A percentile compares a stretch with the other conserved stretches of the same genome.
These are phyloP conservation scores for Erebia palarica DNA, from an alignment of 2,888 invertebrate genomes.

Conservation along the genomic window DNA sequence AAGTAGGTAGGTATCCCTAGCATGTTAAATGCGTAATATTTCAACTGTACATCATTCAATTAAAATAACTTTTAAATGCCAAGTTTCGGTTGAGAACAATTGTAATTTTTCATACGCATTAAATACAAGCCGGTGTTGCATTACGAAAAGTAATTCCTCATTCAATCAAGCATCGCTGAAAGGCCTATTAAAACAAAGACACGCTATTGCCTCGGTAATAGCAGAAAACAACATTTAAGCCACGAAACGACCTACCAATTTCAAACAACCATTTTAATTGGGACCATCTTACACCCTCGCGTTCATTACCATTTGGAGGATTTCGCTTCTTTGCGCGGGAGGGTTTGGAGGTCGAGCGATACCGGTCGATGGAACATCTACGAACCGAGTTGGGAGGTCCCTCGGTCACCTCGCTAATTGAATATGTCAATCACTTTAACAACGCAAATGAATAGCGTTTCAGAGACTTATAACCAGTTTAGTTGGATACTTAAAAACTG, in stretches of 20 bases:
- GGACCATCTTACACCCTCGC: slow-evolving; percentile 45
- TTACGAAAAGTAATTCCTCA: slow-evolving; percentile 45
- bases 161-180: slow-evolving; percentile 63
- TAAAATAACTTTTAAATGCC: background rate
- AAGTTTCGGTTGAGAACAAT: slow-evolving; percentile 13
- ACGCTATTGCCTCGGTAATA: slow-evolving; percentile 73
- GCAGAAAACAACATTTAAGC: slow-evolving; percentile 77
- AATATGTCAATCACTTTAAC: slow-evolving; percentile 91
- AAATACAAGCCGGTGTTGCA: slow-evolving; percentile 40
- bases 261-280: slow-evolving; percentile 48
- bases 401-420: slow-evolving; percentile 87
- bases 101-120: slow-evolving; percentile 30
- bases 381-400: slow-evolving; percentile 80
- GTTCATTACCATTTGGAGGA: slow-evolving; percentile 15
- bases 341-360: slow-evolving; percentile 47
- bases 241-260: slow-evolving; percentile 67
- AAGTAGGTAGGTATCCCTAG: background rate
- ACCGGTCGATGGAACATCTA: slow-evolving; percentile 61
- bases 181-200: slow-evolving; percentile 73
- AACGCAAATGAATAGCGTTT: slow-evolving; percentile 84
- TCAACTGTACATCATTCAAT: background rate
- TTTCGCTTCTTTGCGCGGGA: slow-evolving; percentile 6
- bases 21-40: background rate
- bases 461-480: slow-evolving; percentile 59
- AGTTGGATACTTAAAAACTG: slow-evolving; percentile 50